Evolutionary conservation across 2,888 invertebrate species (phyloP), one percentile per base, ranked within the genome.

Genomic region (Subacronicta megacephala): DNA sequence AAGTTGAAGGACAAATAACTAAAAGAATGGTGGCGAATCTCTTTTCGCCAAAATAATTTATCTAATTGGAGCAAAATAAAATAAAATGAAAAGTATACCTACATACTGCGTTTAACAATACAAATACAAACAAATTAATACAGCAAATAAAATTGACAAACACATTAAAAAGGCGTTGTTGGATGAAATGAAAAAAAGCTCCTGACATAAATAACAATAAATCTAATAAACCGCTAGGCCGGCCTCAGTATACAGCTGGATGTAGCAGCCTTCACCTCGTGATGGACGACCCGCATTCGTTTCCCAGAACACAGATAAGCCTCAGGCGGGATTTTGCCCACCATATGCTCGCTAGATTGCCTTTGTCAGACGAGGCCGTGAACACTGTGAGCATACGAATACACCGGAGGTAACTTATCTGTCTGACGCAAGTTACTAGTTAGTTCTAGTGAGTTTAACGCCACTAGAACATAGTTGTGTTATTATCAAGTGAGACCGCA

Each of bases 401-500:
- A 66, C 53, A 62, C 68, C 38, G 37, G 72, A 72, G 75, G 69
- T 68, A 69, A 79, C 78, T 82, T 84, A 81, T 77, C 80, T 75
- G 70, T 54, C 59, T 59, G 58, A 68, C 71, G 50, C 62, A 84
- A 86, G 80, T 85, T 67, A 73, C 58, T 83, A 85, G 80, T 85
- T 72, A 78, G 76, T 82, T 82, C 58, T 72, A 66, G 47, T 40
- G 66, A 78, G 78, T 81, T 79, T 57, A 66, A 45, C 51, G 46
- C 55, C 23, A 65, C 67, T 69, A 58, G 78, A 83, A 83, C 82
- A 84, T 83, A 85, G 83, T 87, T 82, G 78, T 82, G 78, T 82
- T 85, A 86, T 85, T 88, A 87, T 87, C 84, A 83, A 72, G 82
- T 80, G 81, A 78, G 64, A 74, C 81, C 80, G 74, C 77, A 79